These are phyloP conservation scores for Drosophila tanythrix DNA, from an alignment of 2,888 invertebrate species.

Conservation along the genomic window DNA sequence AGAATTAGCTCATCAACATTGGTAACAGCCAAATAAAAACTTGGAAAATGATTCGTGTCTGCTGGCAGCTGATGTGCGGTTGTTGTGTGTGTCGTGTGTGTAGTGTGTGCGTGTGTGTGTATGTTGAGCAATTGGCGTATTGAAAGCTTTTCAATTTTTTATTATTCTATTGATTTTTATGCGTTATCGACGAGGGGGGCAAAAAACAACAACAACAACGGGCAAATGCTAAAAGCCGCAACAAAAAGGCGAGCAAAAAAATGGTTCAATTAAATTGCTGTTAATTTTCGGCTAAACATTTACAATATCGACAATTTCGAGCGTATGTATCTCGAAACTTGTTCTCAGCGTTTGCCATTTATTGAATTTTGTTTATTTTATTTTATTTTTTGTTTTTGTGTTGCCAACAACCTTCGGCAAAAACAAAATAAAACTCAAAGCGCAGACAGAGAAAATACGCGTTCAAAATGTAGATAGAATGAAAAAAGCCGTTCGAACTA, in stretches of 20 bases:
- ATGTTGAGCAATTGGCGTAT: slow-evolving; percentile 48
- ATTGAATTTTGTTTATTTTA: slow-evolving; percentile 47
- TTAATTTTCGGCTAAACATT: slow-evolving; percentile 77
- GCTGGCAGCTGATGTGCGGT: slow-evolving; percentile 13
- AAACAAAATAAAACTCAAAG: slow-evolving; percentile 25
- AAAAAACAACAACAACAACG: slow-evolving; percentile 13
- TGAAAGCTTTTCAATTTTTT: slow-evolving; percentile 72
- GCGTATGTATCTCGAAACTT: slow-evolving; percentile 54
- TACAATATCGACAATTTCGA: slow-evolving; percentile 45
- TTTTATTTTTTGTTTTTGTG: slow-evolving; percentile 3
- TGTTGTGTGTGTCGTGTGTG: slow-evolving; percentile 3
- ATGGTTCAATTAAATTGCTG: slow-evolving; percentile 70
- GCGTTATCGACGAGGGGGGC: slow-evolving; percentile 38
- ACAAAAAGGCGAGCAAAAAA: slow-evolving; percentile 36
- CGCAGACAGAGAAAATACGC: slow-evolving; percentile 23
- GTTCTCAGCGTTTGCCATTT: slow-evolving; percentile 60
- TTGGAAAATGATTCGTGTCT: slow-evolving; percentile 30
- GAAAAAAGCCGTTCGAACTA: slow-evolving; percentile 26
- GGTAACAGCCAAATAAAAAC: slow-evolving; percentile 17
- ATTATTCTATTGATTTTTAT: slow-evolving; percentile 72
- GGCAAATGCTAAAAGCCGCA: slow-evolving; percentile 14
- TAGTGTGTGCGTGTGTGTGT: background rate
- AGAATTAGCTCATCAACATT: slow-evolving; percentile 42
- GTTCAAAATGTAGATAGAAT: slow-evolving; percentile 21
- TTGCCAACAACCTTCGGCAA: slow-evolving; percentile 52